Evolutionary conservation across 2,797 vertebrate genomes (phyloP).

Genomic region (Eutrigla gurnardus): DNA sequence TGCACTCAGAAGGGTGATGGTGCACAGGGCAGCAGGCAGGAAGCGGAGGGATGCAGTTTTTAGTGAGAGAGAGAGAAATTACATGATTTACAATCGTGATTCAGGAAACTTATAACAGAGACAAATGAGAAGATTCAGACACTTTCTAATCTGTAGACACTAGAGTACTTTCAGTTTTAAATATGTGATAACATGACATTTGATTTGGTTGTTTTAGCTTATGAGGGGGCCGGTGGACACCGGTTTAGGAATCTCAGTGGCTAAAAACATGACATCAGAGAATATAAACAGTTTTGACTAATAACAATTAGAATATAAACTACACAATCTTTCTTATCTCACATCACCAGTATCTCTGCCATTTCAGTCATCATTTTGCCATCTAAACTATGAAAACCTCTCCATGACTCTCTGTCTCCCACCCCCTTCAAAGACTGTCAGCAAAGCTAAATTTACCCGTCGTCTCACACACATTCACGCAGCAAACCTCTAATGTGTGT

Average conservation of each 20-base stretch:
- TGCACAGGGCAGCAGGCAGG: conserved; percentile 73
- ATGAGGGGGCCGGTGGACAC: not conserved
- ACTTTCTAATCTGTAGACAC: not conserved
- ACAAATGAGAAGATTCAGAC: not conserved
- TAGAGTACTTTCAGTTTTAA: not conserved
- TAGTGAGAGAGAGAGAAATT: conserved; percentile 2
- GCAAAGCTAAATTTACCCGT: conserved; percentile 79
- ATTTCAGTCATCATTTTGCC: conserved; percentile 50
- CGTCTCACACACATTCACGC: conserved; percentile 55
- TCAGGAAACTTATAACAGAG: conserved; percentile 9
- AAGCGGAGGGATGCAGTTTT: conserved; percentile 16
- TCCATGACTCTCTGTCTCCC: conserved; percentile 33
- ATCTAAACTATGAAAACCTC: conserved; percentile 45
- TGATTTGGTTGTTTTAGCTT: conserved; percentile 5
- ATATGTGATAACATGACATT: not conserved
- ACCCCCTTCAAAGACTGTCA: conserved; percentile 58
- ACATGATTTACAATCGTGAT: conserved; percentile 21
- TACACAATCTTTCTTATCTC: conserved; percentile 14
- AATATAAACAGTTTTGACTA: not conserved
- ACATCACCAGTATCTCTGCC: conserved; percentile 10
- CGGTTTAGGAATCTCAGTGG: not conserved
- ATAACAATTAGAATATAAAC: conserved; percentile 1
- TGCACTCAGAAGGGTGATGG: conserved; percentile 58
- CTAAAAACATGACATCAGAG: conserved; percentile 10
- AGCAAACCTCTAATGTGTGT: conserved; percentile 41